Percentiles rank a stretch among this genome's conserved stretches.
These are phyloP conservation scores for Idris sp. DNA, from an alignment of 1,140 invertebrate species.

Conservation along the genomic window DNA sequence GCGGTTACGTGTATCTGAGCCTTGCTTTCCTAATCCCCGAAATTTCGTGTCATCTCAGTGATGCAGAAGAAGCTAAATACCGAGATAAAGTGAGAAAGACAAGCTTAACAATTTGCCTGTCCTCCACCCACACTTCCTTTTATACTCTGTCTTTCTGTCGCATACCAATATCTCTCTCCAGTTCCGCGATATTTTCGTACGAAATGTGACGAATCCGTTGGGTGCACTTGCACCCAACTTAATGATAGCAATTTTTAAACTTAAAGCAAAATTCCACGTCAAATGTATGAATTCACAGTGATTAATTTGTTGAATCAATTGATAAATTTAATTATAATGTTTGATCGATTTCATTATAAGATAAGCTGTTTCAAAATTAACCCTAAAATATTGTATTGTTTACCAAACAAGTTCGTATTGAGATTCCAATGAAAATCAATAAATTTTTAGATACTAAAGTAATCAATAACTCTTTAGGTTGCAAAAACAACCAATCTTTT, in stretches of 20 bases:
- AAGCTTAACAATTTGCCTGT: conserved; percentile 31
- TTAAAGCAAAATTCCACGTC: neutral
- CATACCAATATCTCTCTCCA: conserved; percentile 36
- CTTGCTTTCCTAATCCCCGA: conserved; percentile 51
- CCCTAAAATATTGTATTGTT: no score
- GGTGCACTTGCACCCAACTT: conserved; percentile 34
- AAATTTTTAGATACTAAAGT: no score
- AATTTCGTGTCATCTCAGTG: conserved; percentile 21
- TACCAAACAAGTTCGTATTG: no score
- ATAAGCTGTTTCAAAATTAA: no score
- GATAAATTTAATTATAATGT: no score
- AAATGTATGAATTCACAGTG: no score
- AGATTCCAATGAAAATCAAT: no score
- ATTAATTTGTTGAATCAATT: no score
- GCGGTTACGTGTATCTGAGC: conserved; percentile 39
- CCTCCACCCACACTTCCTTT: conserved; percentile 49
- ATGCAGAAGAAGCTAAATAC: conserved; percentile 16
- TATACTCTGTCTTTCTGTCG: conserved; percentile 47
- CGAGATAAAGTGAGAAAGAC: conserved; percentile 18
- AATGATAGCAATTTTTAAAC: conserved; percentile 8
- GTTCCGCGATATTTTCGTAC: conserved; percentile 48
- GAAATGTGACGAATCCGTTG: conserved; percentile 19
- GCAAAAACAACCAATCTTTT: no score
- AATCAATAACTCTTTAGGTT: no score
- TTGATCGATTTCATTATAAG: no score